Evolutionary conservation across 2,113 vertebrate species (phyloP).

Genomic region (Microtus oregoni): DNA sequence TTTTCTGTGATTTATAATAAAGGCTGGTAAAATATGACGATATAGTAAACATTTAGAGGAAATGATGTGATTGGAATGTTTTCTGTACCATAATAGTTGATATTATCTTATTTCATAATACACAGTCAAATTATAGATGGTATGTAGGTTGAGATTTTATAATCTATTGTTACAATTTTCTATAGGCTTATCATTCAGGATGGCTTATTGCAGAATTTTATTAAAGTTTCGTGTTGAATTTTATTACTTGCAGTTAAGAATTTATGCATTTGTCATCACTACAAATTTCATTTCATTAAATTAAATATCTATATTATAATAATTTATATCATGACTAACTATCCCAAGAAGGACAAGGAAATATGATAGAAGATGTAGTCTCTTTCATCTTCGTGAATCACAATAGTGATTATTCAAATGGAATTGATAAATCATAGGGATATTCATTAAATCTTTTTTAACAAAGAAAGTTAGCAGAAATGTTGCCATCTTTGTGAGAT

Average conservation of each 20-base stretch:
- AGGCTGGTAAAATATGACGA: neutral
- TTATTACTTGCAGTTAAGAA: conserved; percentile 75
- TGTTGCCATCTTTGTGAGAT: conserved; percentile 60
- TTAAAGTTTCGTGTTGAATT: conserved; percentile 68
- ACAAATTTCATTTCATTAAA: conserved; percentile 74
- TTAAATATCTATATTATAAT: conserved; percentile 75
- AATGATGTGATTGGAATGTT: neutral
- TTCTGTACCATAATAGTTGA: neutral
- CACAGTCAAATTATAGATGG: neutral
- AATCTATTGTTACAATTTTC: neutral
- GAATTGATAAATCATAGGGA: conserved; percentile 68
- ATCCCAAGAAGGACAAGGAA: conserved; percentile 66
- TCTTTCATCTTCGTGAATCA: conserved; percentile 54
- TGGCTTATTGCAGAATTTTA: conserved; percentile 42
- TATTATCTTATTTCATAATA: neutral
- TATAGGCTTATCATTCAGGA: conserved; percentile 16
- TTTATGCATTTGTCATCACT: conserved; percentile 52
- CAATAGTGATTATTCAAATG: conserved; percentile 68
- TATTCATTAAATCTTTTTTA: conserved; percentile 67
- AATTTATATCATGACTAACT: conserved; percentile 68
- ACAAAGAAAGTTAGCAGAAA: conserved; percentile 67
- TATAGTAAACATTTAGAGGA: neutral
- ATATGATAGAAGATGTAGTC: conserved; percentile 54
- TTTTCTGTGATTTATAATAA: conserved; percentile 4
- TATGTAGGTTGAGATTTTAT: conserved; percentile 16